Conservation (phyloP, 2,113 vertebrate species). For the Calyptomena viridis region DNA sequence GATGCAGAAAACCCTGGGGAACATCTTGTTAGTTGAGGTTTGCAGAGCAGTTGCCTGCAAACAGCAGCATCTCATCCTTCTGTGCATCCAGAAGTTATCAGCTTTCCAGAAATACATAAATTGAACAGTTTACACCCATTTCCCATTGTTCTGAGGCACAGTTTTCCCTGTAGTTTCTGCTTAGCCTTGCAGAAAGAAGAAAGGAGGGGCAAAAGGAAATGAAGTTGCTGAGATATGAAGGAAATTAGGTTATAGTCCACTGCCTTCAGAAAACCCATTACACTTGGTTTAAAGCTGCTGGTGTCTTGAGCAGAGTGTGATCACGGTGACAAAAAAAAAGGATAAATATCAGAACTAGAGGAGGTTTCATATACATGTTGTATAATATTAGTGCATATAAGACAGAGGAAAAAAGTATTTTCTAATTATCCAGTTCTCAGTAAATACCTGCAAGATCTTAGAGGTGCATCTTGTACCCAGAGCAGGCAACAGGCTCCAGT, state of each 20-base stretch:
- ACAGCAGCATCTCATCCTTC: neutral
- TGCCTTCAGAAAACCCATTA: neutral
- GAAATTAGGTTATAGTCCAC: conserved; percentile 19
- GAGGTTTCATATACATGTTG: neutral
- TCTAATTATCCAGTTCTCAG: neutral
- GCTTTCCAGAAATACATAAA: neutral
- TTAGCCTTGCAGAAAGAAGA: neutral
- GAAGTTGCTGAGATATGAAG: neutral
- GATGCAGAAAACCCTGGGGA: neutral
- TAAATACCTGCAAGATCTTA: neutral
- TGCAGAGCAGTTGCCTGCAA: neutral
- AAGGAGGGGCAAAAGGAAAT: neutral
- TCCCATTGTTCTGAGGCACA: neutral
- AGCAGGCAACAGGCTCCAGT: neutral
- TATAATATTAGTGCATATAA: rapidly evolving
- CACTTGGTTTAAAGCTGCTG: neutral
- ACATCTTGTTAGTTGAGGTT: neutral
- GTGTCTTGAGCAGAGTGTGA: neutral
- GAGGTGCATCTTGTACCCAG: neutral
- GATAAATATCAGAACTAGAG: neutral
- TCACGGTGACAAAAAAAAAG: neutral
- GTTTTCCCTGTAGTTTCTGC: neutral
- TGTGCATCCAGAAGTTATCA: neutral
- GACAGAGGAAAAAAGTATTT: neutral
- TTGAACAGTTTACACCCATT: neutral